These are phyloP conservation scores for Apis cerana DNA, from an alignment of 1,140 invertebrate species.

Conservation along the genomic window DNA sequence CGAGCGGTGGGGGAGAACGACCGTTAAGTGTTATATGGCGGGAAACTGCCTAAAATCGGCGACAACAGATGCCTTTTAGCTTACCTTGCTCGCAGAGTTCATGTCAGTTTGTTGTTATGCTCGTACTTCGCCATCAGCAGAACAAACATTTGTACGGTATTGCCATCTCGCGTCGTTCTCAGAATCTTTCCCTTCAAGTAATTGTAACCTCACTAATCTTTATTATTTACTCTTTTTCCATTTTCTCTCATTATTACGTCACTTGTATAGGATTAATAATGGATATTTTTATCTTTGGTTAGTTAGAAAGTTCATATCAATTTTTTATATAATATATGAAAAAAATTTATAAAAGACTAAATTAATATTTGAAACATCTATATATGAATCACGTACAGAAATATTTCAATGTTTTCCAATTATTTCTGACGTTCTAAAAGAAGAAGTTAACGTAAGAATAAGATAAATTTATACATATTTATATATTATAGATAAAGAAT, in stretches of 20 bases:
- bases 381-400: neutral
- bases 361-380: neutral
- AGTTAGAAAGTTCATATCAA: neutral
- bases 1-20: conserved; percentile 32
- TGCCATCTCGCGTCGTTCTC: conserved; percentile 61
- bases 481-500: no score
- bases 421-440: neutral
- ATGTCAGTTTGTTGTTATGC: conserved; percentile 72
- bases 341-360: no score
- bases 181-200: conserved; percentile 34
- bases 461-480: no score
- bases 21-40: conserved; percentile 49
- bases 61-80: conserved; percentile 55
- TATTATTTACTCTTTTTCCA: no score
- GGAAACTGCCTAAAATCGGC: conserved; percentile 48
- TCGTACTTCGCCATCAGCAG: conserved; percentile 30
- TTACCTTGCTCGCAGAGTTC: conserved; percentile 84
- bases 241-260: neutral
- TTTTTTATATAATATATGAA: neutral
- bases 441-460: no score
- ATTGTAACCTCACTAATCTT: conserved; percentile 2
- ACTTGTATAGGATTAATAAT: neutral
- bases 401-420: neutral
- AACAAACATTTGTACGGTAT: conserved; percentile 41
- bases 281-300: neutral